These are phyloP conservation scores for Sylvilagus floridanus DNA, from an alignment of 2,797 vertebrate genomes.

Conservation along the genomic window DNA sequence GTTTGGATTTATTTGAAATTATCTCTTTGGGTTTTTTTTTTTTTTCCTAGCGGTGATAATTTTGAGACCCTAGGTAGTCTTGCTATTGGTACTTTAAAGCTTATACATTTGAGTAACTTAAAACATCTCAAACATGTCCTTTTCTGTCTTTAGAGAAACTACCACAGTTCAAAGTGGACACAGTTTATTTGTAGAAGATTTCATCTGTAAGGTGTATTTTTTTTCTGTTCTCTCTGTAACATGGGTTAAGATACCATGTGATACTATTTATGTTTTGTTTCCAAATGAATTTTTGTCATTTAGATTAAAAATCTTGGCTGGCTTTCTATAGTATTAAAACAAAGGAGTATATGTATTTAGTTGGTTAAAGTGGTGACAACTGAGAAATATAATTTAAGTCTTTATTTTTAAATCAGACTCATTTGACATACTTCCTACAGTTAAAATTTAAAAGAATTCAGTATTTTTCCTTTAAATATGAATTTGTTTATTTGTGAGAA, in stretches of 20 bases:
- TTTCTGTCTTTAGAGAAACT: conserved; percentile 17
- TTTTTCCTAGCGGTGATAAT: not conserved
- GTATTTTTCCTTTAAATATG: not conserved
- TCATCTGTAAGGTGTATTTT: conserved; percentile 47
- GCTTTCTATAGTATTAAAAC: conserved; percentile 28
- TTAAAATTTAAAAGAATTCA: conserved; percentile 41
- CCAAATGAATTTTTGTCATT: conserved; percentile 38
- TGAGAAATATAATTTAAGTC: conserved; percentile 15
- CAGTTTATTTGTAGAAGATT: conserved; percentile 56
- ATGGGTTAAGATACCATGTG: conserved; percentile 17
- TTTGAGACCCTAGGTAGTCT: not conserved
- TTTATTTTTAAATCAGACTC: conserved; percentile 63
- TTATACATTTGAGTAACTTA: conserved; percentile 26
- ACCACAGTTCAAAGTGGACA: not conserved
- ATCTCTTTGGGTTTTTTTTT: conserved; percentile 29
- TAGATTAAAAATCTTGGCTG: conserved; percentile 21
- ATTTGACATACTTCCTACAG: not conserved
- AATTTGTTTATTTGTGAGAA: conserved; percentile 31
- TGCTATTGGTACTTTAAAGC: not conserved
- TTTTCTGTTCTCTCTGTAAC: not conserved
- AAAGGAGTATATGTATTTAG: not conserved
- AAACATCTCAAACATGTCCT: not conserved
- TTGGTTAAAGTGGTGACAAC: conserved; percentile 25
- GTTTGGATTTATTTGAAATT: conserved; percentile 43
- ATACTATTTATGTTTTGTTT: conserved; percentile 57